phyloP scores from a whole-genome alignment of 1,140 invertebrate species.

The Ladona fulva region DNA sequence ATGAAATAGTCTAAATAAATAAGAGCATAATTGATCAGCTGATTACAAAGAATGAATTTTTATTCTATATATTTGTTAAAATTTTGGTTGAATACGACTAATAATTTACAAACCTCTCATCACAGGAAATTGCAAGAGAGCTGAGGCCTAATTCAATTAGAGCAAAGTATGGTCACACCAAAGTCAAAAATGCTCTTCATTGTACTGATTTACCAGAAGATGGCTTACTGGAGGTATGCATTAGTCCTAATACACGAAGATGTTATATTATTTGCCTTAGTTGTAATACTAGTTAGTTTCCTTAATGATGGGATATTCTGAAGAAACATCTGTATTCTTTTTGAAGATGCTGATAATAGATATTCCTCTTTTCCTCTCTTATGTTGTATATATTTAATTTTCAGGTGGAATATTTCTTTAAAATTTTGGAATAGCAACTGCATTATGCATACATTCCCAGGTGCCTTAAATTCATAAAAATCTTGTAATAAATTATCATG shows the following conservation, averaged over 20 bases:
- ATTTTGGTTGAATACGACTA: too few species aligned
- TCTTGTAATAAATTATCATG: too few species aligned
- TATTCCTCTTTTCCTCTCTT: not conserved
- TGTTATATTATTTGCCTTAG: not conserved
- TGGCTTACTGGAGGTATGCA: conserved; percentile 60
- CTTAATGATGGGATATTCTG: not conserved
- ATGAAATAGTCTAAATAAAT: too few species aligned
- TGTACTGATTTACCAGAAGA: conserved; percentile 88
- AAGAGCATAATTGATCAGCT: too few species aligned
- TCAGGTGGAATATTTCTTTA: conserved; percentile 7
- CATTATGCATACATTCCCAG: too few species aligned
- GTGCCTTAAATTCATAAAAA: too few species aligned
- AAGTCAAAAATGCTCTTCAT: conserved; percentile 81
- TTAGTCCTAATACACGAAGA: not conserved
- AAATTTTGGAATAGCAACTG: not conserved
- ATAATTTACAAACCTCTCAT: too few species aligned
- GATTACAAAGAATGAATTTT: too few species aligned
- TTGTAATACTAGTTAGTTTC: not conserved
- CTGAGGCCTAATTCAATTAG: conserved; percentile 73
- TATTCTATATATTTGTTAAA: too few species aligned
- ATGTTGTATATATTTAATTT: not conserved
- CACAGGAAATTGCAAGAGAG: conserved; percentile 73
- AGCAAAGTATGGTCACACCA: conserved; percentile 72
- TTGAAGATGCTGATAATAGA: not conserved
- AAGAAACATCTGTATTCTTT: not conserved